Percentiles rank a stretch among this genome's conserved stretches.
These are phyloP conservation scores for Centroberyx gerrardi DNA, from an alignment of 2,797 vertebrate species.

Conservation along the genomic window DNA sequence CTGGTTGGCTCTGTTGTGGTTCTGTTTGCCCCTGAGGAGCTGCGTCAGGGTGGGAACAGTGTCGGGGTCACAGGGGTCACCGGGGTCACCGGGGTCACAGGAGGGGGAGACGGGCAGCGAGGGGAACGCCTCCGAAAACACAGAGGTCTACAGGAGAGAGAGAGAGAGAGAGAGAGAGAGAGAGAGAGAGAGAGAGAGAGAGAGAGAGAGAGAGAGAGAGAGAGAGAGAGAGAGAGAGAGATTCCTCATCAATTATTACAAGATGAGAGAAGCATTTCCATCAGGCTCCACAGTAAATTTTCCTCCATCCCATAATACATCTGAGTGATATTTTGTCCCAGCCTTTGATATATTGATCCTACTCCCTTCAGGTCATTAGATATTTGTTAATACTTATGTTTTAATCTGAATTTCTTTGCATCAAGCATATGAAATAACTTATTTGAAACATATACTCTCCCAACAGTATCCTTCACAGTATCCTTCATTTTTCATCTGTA, in stretches of 20 bases:
- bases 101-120: slow-evolving; percentile 29
- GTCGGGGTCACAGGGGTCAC: slow-evolving; percentile 49
- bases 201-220: no score
- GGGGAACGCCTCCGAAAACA: slow-evolving; percentile 83
- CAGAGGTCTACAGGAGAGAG: slow-evolving; percentile 64
- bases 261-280: background rate
- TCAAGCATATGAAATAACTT: no score
- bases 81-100: slow-evolving; percentile 20
- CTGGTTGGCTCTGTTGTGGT: slow-evolving; percentile 38
- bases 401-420: no score
- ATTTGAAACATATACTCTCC: no score
- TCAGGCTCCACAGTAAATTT: background rate
- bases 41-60: slow-evolving; percentile 79
- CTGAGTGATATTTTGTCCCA: no score
- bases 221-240: no score
- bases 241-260: background rate
- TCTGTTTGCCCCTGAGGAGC: slow-evolving; percentile 66
- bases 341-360: no score
- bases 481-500: no score
- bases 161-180: background rate
- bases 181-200: no score
- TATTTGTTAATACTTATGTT: no score
- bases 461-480: no score
- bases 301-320: background rate
- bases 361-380: no score